These are phyloP conservation scores for Mycetomoellerius zeteki DNA, from an alignment of 1,140 invertebrate species.

Conservation along the genomic window DNA sequence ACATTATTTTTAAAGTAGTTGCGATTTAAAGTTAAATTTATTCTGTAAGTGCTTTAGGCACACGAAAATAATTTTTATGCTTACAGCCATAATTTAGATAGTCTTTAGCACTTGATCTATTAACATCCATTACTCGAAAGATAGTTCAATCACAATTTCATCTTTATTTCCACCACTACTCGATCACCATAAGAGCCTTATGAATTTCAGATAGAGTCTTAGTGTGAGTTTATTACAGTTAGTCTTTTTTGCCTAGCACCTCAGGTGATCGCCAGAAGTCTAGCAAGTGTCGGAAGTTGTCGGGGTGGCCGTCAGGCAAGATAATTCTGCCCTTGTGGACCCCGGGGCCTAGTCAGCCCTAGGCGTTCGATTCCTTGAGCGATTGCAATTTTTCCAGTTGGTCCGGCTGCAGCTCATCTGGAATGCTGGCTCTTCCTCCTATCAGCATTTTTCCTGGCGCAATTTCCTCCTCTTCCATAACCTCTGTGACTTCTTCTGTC, in stretches of 20 bases:
- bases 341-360: constrained; percentile 86
- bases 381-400: constrained; percentile 94
- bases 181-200: constrained; percentile 28
- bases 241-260: constrained; percentile 81
- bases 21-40: constrained; percentile 1
- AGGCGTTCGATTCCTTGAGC: constrained; percentile 96
- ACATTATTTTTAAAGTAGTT: background rate
- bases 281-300: constrained; percentile 84
- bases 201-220: constrained; percentile 29
- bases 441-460: constrained; percentile 91
- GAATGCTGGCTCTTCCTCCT: constrained; percentile 92
- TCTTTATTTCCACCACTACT: constrained; percentile 13
- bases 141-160: constrained; percentile 19
- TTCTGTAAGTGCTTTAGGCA: background rate
- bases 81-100: constrained; percentile 5
- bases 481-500: constrained; percentile 72
- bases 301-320: constrained; percentile 85
- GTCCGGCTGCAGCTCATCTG: constrained; percentile 94
- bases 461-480: constrained; percentile 88
- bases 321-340: constrained; percentile 80
- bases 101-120: constrained; percentile 35
- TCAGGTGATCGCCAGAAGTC: constrained; percentile 84
- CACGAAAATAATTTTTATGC: constrained; percentile 16
- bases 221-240: constrained; percentile 58
- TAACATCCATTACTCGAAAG: constrained; percentile 29